Evolutionary conservation across 53 echinoderm and acorn worm genomes (phyloP).

Genomic region (Hippasteria phrygiana): DNA sequence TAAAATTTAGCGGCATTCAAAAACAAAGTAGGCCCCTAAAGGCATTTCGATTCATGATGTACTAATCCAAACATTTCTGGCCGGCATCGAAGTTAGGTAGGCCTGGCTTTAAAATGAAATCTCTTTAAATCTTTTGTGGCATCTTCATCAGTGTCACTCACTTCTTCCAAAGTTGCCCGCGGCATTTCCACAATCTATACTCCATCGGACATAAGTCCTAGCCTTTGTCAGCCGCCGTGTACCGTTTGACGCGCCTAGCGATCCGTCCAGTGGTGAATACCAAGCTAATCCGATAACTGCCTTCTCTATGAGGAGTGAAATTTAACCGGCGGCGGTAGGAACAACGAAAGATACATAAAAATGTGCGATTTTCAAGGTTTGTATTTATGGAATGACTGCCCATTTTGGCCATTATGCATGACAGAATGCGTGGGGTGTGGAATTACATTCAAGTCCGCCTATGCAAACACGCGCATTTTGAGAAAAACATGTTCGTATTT

Average conservation of each 20-base stretch:
- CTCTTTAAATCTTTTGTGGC: neutral
- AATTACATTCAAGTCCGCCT: neutral
- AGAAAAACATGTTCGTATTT: neutral
- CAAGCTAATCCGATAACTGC: neutral
- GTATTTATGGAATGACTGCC: neutral
- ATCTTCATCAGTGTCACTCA: conserved; percentile 14
- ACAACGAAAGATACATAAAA: neutral
- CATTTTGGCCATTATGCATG: neutral
- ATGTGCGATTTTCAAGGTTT: neutral
- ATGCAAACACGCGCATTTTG: neutral
- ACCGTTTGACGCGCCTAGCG: neutral
- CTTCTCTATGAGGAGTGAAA: neutral
- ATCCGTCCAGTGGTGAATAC: neutral
- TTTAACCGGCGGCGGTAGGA: neutral
- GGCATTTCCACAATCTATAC: conserved; percentile 25
- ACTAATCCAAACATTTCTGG: too few species aligned
- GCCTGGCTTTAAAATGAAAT: neutral
- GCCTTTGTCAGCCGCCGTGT: neutral
- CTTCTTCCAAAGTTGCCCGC: neutral
- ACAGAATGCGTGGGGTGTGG: neutral
- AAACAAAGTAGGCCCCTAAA: too few species aligned
- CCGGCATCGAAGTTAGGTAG: neutral
- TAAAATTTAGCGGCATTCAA: too few species aligned
- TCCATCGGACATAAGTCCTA: neutral
- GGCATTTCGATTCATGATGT: too few species aligned